Conservation (phyloP, 2,113 vertebrate species). For the Guaruba guarouba region DNA sequence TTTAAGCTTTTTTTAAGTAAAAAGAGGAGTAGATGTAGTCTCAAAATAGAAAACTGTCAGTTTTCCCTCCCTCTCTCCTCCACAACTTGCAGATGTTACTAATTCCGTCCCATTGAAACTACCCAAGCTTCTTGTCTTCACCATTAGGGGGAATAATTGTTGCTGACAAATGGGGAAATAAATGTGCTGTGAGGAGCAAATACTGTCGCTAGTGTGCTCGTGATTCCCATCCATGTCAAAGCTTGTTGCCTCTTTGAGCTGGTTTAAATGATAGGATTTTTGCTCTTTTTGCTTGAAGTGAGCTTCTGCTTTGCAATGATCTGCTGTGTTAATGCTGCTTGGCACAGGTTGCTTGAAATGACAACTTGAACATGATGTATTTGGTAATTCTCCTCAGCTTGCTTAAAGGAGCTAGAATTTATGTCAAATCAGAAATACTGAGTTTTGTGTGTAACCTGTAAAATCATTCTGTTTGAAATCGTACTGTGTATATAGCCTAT, state of each 20-base stretch:
- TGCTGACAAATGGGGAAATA: constrained; percentile 57
- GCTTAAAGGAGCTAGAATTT: background rate
- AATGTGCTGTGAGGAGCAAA: constrained; percentile 39
- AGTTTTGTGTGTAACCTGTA: background rate
- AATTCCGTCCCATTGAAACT: constrained; percentile 20
- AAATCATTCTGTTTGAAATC: background rate
- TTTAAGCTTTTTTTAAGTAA: background rate
- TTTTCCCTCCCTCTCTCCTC: constrained; percentile 26
- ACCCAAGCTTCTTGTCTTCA: constrained; percentile 37
- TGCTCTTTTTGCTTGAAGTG: constrained; percentile 14
- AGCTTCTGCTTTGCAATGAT: constrained; percentile 47
- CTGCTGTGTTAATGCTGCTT: constrained; percentile 9
- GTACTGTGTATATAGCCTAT: background rate
- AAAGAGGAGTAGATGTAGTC: background rate
- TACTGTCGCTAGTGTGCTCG: background rate
- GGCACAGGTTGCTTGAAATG: constrained; percentile 19
- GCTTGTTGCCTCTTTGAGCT: constrained; percentile 45
- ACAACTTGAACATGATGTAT: background rate
- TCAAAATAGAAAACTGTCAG: constrained; percentile 29
- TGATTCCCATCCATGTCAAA: constrained; percentile 45
- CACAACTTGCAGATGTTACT: constrained; percentile 42
- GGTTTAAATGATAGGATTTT: constrained; percentile 19
- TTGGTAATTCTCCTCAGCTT: background rate
- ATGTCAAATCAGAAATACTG: background rate
- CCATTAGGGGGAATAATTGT: constrained; percentile 59